phyloP scores from a whole-genome alignment of 2,888 invertebrate genomes.

The Sarcophaga caerulescens region DNA sequence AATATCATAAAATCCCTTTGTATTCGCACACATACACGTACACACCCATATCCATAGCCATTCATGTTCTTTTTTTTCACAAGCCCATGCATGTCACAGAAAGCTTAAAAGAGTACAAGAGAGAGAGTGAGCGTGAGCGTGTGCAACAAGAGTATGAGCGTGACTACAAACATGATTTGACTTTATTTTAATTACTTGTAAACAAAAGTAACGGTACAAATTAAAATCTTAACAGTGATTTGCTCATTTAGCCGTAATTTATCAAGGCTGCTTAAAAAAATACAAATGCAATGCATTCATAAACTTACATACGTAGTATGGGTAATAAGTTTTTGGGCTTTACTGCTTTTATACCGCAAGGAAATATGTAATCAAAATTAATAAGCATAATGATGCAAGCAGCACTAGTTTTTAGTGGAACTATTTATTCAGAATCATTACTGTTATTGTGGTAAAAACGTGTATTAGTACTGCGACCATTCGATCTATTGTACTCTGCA shows the following conservation, averaged over 20 bases:
- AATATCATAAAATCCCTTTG: slow-evolving; percentile 57
- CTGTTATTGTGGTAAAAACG: too few relatives aligned
- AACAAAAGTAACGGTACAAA: slow-evolving; percentile 67
- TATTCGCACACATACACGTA: slow-evolving; percentile 20
- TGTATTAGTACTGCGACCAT: too few relatives aligned
- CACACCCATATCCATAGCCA: not conserved
- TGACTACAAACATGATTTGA: slow-evolving; percentile 60
- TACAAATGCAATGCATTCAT: slow-evolving; percentile 26
- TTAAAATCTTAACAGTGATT: slow-evolving; percentile 68
- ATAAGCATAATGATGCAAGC: too few relatives aligned
- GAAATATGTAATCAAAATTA: too few relatives aligned
- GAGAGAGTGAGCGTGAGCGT: too few relatives aligned
- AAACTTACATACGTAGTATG: not conserved
- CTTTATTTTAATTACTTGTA: slow-evolving; percentile 68
- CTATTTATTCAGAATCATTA: too few relatives aligned
- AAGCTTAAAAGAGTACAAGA: too few relatives aligned
- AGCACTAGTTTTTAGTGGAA: too few relatives aligned
- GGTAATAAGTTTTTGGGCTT: slow-evolving; percentile 1
- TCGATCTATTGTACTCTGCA: too few relatives aligned
- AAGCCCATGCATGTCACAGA: not conserved
- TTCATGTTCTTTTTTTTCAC: too few relatives aligned
- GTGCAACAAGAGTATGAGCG: not conserved
- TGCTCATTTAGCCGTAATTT: slow-evolving; percentile 68
- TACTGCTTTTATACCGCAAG: too few relatives aligned
- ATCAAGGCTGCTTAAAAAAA: slow-evolving; percentile 67